Base-by-base conservation (phyloP, 2,113 vertebrate genomes). In the Saguinus midas region DNA sequence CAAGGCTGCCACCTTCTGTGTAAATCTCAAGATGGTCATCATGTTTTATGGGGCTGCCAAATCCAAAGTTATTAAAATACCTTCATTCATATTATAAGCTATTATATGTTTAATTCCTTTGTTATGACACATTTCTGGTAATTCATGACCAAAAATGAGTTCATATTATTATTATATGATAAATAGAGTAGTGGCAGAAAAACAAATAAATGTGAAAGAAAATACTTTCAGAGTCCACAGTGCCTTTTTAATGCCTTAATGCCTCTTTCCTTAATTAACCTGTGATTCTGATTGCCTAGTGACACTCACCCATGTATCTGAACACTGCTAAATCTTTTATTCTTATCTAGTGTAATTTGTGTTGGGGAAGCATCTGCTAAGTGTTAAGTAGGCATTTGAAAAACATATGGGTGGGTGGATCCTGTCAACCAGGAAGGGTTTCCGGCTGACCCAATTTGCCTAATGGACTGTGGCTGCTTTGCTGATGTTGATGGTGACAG, bases 21-120 rank as follows among this genome's bases (percentile, higher is more conserved):
- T 95, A 86, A 92, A 90, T 94, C 95, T 86, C 80, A 37, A 57
- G 52, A 27, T 48, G 75, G 93, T 92, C 73, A 79, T 93, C 35
- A 80, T 80, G 37, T 78, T 94, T 96, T 94, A 92, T 79, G 88
- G 48, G 79, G 35, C 79, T 95, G 70, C 55, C n/a, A 96, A 96
- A 55, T 6, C 58, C 58, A 82, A 82, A 90, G 87, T 92, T 92
- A 94, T 95, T 95, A 86, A 97, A 97, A 95, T 27, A 40, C 50
- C 55, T 87, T 79, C n/a, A 66, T 94, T 93, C 87, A 55, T 55
- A 94, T 95, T 91, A 95, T 32, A 94, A 50, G 52, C 81, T 70
- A 5, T 92, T 92, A 58, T 0, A 2, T 92, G n/a, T 87, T 97
- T 95, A 96, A 96, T 96, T 95, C n/a, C 87, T 94, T 35, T 91